phyloP scores from a whole-genome alignment of 2,797 vertebrate species.

The Enteromius argenteus region DNA sequence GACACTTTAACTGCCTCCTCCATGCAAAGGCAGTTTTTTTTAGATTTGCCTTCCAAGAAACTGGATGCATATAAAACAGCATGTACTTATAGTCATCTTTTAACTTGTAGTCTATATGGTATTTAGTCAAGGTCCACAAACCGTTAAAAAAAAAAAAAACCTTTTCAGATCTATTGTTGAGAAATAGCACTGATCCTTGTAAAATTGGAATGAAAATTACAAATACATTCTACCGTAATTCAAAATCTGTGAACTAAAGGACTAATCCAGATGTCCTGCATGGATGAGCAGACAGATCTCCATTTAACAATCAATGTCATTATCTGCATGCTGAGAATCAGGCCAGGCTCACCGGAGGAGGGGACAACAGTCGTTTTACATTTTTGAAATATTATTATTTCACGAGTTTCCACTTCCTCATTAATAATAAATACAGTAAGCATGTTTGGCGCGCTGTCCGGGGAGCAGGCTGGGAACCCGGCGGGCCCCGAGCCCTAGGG shows the following conservation, averaged over 20 bases:
- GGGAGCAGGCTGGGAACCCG: too few species aligned
- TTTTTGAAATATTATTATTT: background rate
- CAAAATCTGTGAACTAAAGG: conserved; percentile 5
- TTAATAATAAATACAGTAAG: too few species aligned
- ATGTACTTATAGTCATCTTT: background rate
- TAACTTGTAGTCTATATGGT: background rate
- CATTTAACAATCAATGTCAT: background rate
- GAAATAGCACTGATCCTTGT: too few species aligned
- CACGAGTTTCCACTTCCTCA: too few species aligned
- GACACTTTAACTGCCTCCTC: background rate
- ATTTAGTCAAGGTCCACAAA: background rate
- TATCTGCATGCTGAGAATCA: background rate
- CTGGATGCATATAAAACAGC: background rate
- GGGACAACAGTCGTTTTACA: background rate
- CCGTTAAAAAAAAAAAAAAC: background rate
- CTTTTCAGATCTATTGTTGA: background rate
- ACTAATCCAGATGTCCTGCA: conserved; percentile 14
- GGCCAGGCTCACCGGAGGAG: background rate
- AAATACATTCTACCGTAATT: conserved; percentile 1
- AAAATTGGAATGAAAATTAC: background rate
- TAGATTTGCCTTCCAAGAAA: background rate
- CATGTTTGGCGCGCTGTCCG: too few species aligned
- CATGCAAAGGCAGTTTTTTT: background rate
- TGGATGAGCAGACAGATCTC: background rate
- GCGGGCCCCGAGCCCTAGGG: too few species aligned